Base-by-base conservation (phyloP, 2,797 vertebrate genomes). In the Anguilla marmorata region DNA sequence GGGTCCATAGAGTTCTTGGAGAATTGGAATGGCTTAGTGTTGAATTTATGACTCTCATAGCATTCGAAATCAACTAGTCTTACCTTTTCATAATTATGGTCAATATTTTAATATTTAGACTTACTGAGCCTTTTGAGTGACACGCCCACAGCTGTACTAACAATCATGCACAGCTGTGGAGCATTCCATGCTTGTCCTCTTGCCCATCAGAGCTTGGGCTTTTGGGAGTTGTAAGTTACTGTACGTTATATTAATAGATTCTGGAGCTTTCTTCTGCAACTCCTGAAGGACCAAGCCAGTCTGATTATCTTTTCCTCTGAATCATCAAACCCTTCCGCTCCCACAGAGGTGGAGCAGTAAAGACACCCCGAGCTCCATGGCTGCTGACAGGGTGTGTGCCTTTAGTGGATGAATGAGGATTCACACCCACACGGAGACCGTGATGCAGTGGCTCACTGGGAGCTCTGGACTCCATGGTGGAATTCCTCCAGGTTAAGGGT, bases 401-500 rank as follows among this genome's bases (percentile, higher is more conserved):
- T 2, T 41, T 19, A 4, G 86, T 82, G 74, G 86, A 56, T 82
- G 27, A n/a, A 41, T 63, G 37, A 80, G 54, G 76, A 37, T 63
- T 79, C 86, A 63, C 76, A 63, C 86, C 86, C 76, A 48, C 74
- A 48, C 27, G 76, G 80, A 27, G 45, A 24, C 58, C n/a, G 69
- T 84, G 30, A 72, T 87, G 60, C 60, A 87, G 60, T 72, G 30
- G 60, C 82, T 19, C 74, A 16, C 37, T 21, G 30, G 30, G 74
- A 72, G 27, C 30, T 37, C 27, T 41, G 45, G 80, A 48, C 60
- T 87, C 45, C 50, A 21, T 72, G 63, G 45, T 72, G 86, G 86
- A 83, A 87, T 87, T 84, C 86, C 79, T 87, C 41, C 45, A 84
- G 60, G 87, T 84, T 56, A 87, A 79, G n/a, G 82, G 87, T 54